Evolutionary conservation across 2,888 invertebrate genomes (phyloP), one percentile per base, ranked within the genome.

Genomic region (Orthosia cruda): DNA sequence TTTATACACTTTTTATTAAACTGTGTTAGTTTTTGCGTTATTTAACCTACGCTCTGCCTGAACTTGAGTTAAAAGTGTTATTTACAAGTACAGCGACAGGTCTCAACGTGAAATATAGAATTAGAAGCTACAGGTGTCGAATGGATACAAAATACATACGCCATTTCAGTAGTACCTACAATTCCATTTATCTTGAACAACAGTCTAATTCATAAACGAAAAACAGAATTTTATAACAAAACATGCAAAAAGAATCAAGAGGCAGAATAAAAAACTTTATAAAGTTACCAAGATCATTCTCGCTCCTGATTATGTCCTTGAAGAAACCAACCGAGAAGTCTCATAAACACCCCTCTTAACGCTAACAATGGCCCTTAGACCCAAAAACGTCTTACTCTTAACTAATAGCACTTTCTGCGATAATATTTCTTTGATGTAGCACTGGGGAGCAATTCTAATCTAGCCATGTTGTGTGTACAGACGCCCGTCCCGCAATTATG

Each of bases 361-460:
- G 70, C 70, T 61, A 40, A 72, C 62, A 72, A 78, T 74, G 74
- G 73, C 73, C 57, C 61, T 83, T 71, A 80, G 65, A 74, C 68
- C 79, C 80, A 79, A 83, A 86, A 81, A 82, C 79, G 76, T 71
- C 80, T 80, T 77, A 66, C 78, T 75, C 73, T 75, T 81, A 74
- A 85, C 74, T 78, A 81, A 87, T 75, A 82, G 78, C 77, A 77
- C 77, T 86, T 84, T 84, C 77, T 74, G 70, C 71, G 80, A 85
- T 89, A 87, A 85, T 90, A 88, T 86, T 88, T 87, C 84, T 86
- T 82, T 85, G 83, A 91, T 89, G 87, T 80, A 87, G 70, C 91
- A 86, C 88, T 72, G 80, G 91, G 90, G 90, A 91, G 86, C 82
- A 84, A 91, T 90, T 85, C 84, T 87, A 88, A 89, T 89, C 83